Evolutionary conservation across 2,113 vertebrate species (phyloP).

Genomic region (Cervus canadensis): DNA sequence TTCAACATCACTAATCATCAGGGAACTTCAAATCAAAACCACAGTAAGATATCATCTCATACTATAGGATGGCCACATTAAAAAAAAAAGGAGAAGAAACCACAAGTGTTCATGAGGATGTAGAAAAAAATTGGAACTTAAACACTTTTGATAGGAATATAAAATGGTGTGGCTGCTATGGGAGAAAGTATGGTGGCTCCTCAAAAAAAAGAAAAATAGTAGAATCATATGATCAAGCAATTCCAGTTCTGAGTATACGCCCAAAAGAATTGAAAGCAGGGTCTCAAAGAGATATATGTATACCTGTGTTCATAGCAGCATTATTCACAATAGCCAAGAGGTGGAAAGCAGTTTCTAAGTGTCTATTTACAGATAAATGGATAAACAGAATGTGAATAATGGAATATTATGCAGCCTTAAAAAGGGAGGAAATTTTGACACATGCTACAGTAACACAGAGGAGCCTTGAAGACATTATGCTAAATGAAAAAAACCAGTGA

Average conservation of each 20-base stretch:
- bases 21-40: neutral
- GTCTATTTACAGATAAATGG: neutral
- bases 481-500: neutral
- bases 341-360: neutral
- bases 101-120: neutral
- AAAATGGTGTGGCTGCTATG: neutral
- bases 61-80: neutral
- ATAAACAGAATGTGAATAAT: neutral
- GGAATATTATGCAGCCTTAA: neutral
- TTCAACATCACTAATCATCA: neutral
- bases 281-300: neutral
- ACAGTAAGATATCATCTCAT: neutral
- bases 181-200: too few relatives aligned
- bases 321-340: neutral
- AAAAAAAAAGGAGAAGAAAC: neutral
- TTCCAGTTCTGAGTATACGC: neutral
- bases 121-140: neutral
- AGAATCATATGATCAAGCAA: too few relatives aligned
- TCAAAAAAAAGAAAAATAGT: neutral
- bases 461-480: neutral
- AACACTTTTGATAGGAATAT: neutral
- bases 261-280: neutral
- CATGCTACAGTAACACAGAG: rapidly evolving
- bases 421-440: neutral
- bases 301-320: rapidly evolving